Evolutionary conservation across 2,888 invertebrate species (phyloP), one percentile per base, ranked within the genome.

Genomic region (Clostera curtula): DNA sequence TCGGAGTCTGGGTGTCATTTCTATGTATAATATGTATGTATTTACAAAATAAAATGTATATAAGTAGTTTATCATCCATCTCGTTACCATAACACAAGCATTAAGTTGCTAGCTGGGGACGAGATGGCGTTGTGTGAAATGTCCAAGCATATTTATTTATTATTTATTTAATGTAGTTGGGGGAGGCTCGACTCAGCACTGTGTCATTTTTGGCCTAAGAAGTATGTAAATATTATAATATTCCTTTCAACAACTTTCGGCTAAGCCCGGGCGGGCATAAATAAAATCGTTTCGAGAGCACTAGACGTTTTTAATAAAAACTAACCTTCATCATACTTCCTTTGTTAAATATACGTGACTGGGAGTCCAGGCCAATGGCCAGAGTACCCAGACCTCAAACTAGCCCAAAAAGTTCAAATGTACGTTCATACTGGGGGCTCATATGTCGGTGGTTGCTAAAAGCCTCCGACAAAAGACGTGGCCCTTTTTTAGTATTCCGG

Each of bases 271-370:
- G 37, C 24, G 36, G 45, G 43, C 49, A 66, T 68, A 65, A 66
- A 69, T 64, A 67, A 65, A 65, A 58, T 52, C 56, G 55, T 40
- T 50, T 58, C 52, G 45, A 52, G 48, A 55, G 45, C 39, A 48
- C 56, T 56, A 50, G 56, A 58, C 62, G 51, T 59, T 70, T 70
- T 70, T 69, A 71, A 69, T 67, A 67, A 67, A 64, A 58, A 48
- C 43, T 41, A 54, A 66, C 70, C 70, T 68, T 48, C 63, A 64
- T 69, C 70, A 69, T 68, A 68, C 54, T 56, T 46, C 57, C 51
- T 56, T 68, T 69, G 65, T 66, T 66, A n/a, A 56, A 56, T 54
- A 58, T 63, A 69, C 70, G 69, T 71, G 68, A 67, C 65, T 47
- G 43, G 40, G 37, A 43, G 53, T 56, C 57, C 57, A 57, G 55